Base-by-base conservation (phyloP, 2,113 vertebrate species). In the Brachyistius frenatus region DNA sequence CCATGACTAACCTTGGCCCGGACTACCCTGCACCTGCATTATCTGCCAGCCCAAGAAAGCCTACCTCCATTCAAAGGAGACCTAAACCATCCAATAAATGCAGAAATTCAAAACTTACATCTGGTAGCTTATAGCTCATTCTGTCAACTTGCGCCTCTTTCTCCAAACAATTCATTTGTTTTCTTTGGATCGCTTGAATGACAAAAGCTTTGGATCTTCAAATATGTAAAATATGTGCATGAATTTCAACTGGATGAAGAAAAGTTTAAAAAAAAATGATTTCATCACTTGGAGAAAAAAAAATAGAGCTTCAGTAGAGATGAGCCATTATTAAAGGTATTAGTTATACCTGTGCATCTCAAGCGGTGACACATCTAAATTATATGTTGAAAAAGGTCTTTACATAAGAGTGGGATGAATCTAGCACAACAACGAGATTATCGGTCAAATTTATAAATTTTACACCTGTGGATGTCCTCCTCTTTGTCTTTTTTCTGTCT, bases 1-100 rank as follows among this genome's bases (percentile, higher is more conserved):
- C 85, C 77, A 53, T 89, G 84, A 87, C 90, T 50, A 88, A 83
- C 47, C 37, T 39, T 70, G 77, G 72, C 65, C 69, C 69, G 61
- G 75, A 61, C 72, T 64, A 49, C 36, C 6, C 66, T 67, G 70
- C 78, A 91, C 84, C 80, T 91, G 81, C 73, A 58, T 73, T 82
- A 31, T 44, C 46, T 80, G 66, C 76, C 88, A 69, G 66, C 41
- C 14, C 52, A 73, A 46, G 15, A 64, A 66, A 67, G 68, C 14
- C 31, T 36, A n/a, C 16, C 31, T 76, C 47, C 3, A 78, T 58
- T 77, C 31, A 80, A 69, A 82, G 54, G 47, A 53, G 55, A 66
- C 16, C 56, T 37, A 36, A 78, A 66, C 6, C 49, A 30, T 62
- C 7, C 52, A 33, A 30, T 73, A 58, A 46, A 52, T 35, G 16